Percentiles rank a stretch among this genome's conserved stretches.
Conservation (phyloP, 1,140 invertebrate genomes). For the Vollenhovia emeryi region DNA sequence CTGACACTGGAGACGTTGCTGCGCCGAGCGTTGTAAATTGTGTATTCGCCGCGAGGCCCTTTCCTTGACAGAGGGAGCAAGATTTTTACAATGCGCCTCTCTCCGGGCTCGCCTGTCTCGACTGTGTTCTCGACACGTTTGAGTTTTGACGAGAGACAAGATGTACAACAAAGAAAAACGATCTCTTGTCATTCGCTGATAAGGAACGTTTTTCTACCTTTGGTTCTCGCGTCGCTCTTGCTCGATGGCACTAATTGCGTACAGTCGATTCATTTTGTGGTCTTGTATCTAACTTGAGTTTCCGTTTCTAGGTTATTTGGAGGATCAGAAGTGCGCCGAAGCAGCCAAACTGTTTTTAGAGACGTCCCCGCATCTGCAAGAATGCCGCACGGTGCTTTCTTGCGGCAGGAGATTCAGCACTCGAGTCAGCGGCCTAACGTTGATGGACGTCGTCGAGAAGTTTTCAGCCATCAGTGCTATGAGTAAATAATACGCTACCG, state of each 20-base stretch:
- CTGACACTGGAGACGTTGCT: background rate
- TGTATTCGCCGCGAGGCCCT: background rate
- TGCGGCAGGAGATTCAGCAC: slow-evolving; percentile 82
- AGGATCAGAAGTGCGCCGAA: slow-evolving; percentile 82
- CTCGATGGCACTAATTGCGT: background rate
- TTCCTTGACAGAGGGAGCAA: background rate
- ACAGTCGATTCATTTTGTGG: background rate
- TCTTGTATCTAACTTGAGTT: background rate
- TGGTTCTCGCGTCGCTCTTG: background rate
- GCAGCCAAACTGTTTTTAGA: slow-evolving; percentile 82
- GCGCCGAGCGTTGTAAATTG: background rate
- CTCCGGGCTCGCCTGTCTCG: background rate
- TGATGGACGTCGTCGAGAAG: slow-evolving; percentile 83
- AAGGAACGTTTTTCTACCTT: background rate
- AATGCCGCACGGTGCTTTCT: slow-evolving; percentile 80
- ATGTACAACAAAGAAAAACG: background rate
- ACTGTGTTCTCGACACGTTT: background rate
- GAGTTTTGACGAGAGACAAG: background rate
- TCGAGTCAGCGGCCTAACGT: slow-evolving; percentile 79
- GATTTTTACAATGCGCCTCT: background rate
- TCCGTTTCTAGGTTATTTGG: slow-evolving; percentile 81
- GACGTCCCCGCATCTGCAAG: slow-evolving; percentile 81
- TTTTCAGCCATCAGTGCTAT: slow-evolving; percentile 78
- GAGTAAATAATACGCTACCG: slow-evolving; percentile 71
- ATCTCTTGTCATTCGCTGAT: background rate